phyloP scores from a whole-genome alignment of 2,888 invertebrate species.

The Candidula unifasciata region DNA sequence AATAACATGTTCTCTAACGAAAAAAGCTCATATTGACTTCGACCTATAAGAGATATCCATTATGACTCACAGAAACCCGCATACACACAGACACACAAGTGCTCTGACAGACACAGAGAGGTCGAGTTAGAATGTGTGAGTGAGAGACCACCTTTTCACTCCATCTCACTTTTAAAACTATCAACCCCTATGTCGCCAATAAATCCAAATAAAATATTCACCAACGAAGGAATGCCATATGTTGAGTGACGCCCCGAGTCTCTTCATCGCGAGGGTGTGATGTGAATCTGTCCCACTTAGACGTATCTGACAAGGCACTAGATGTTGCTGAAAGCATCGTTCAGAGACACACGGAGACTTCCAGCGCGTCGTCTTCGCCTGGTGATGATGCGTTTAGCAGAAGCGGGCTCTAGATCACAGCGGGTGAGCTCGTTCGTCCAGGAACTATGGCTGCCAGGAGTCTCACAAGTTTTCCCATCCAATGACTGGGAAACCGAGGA shows the following conservation, averaged over 20 bases:
- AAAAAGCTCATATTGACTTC: too few species aligned
- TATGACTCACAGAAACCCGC: too few species aligned
- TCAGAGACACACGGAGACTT: slow-evolving; percentile 13
- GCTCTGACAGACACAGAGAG: too few species aligned
- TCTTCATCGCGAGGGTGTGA: neutral
- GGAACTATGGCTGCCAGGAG: neutral
- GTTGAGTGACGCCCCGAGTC: neutral
- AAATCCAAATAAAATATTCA: too few species aligned
- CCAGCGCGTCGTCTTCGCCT: slow-evolving; percentile 22
- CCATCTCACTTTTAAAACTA: too few species aligned
- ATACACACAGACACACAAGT: too few species aligned
- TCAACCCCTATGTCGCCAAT: too few species aligned
- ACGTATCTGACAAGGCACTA: slow-evolving; percentile 24
- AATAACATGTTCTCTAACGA: too few species aligned
- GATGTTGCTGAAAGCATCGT: slow-evolving; percentile 30
- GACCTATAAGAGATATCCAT: too few species aligned
- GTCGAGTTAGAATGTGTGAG: neutral
- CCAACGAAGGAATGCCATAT: slow-evolving; percentile 4
- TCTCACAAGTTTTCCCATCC: neutral
- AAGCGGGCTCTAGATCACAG: slow-evolving; percentile 18
- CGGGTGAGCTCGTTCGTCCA: slow-evolving; percentile 31
- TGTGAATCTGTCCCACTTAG: slow-evolving; percentile 33
- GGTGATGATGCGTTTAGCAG: slow-evolving; percentile 31
- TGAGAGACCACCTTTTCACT: neutral
- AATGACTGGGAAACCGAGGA: neutral